Evolutionary conservation across 2,113 vertebrate genomes (phyloP).

Genomic region (Anguilla rostrata): DNA sequence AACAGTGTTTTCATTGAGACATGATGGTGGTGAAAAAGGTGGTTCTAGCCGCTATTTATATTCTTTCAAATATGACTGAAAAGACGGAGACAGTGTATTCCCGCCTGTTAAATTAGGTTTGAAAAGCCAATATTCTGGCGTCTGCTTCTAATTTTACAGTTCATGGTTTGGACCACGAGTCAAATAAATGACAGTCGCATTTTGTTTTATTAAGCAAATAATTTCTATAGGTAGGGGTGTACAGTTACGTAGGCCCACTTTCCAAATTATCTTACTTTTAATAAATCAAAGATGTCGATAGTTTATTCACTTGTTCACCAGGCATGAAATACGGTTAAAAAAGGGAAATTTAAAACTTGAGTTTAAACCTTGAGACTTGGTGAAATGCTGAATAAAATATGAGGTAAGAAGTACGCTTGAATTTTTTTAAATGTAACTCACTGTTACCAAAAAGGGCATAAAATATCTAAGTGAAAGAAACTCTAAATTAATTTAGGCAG

Average conservation of each 20-base stretch:
- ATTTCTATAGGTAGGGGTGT: constrained; percentile 15
- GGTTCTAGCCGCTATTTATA: not conserved
- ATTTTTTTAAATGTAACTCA: not conserved
- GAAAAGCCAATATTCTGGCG: not conserved
- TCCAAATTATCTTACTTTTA: not conserved
- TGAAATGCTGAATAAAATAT: not conserved
- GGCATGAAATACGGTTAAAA: not conserved
- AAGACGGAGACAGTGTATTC: not conserved
- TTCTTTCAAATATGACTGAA: not conserved
- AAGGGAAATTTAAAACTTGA: not conserved
- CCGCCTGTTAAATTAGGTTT: not conserved
- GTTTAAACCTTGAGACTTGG: not conserved
- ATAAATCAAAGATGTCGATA: not conserved
- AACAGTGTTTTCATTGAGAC: too few species aligned
- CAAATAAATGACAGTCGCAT: not conserved
- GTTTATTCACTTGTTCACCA: not conserved
- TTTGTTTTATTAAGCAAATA: constrained; percentile 10
- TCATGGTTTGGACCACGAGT: not conserved
- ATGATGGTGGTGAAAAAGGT: too few species aligned
- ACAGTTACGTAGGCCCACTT: not conserved
- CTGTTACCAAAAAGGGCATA: not conserved
- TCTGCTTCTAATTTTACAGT: constrained; percentile 19
- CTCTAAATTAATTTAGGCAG: not conserved
- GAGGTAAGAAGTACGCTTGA: not conserved
- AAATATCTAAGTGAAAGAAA: not conserved